Evolutionary conservation across 2,797 vertebrate genomes (phyloP).

Genomic region (Myiothlypis coronata): DNA sequence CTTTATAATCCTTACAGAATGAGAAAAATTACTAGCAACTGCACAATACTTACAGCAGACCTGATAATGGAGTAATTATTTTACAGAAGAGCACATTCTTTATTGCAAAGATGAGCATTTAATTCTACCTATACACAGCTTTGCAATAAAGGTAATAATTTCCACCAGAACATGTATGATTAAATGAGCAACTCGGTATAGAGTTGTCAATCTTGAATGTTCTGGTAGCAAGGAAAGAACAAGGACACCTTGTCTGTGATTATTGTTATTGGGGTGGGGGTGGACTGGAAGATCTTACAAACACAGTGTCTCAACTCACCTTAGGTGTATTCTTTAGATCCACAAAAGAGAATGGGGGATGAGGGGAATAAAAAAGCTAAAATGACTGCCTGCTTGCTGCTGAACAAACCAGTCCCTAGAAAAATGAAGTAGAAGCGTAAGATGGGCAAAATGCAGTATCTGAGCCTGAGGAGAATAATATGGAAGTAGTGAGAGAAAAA

Average conservation of each 20-base stretch:
- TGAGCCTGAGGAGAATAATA: background rate
- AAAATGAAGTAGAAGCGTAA: slow-evolving; percentile 1
- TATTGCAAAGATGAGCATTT: slow-evolving; percentile 53
- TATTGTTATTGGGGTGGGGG: slow-evolving; percentile 21
- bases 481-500: background rate
- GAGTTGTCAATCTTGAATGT: slow-evolving; percentile 55
- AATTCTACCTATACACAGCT: slow-evolving; percentile 37
- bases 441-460: background rate
- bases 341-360: background rate
- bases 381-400: slow-evolving; percentile 2
- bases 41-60: slow-evolving; percentile 40
- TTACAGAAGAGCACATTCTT: slow-evolving; percentile 51
- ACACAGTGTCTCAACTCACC: slow-evolving; percentile 14
- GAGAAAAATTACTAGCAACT: slow-evolving; percentile 47
- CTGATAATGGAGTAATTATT: slow-evolving; percentile 60
- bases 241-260: slow-evolving; percentile 58
- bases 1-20: slow-evolving; percentile 33
- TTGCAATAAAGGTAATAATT: slow-evolving; percentile 61
- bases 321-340: background rate
- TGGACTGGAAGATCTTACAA: slow-evolving; percentile 21
- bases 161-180: slow-evolving; percentile 43
- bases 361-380: background rate
- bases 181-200: slow-evolving; percentile 17
- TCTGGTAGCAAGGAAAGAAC: slow-evolving; percentile 39
- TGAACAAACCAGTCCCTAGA: background rate